phyloP scores from a whole-genome alignment of 30 jellyfish, hydroid and myxozoan species.

The Pseudorhiza aurosa region DNA sequence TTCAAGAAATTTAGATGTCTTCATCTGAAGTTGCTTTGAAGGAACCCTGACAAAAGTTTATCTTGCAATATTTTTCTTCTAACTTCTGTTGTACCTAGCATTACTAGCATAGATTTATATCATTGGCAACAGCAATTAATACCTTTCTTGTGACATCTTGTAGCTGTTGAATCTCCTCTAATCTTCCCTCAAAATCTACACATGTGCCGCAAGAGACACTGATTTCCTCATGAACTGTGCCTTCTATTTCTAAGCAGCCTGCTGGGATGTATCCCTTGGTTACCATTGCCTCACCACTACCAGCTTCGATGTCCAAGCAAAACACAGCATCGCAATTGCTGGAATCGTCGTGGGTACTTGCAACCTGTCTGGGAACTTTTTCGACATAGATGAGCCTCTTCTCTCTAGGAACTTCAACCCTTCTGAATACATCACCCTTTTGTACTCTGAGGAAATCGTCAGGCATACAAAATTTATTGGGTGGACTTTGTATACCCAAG shows the following conservation, averaged over 20 bases:
- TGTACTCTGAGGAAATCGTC: slow-evolving; percentile 46
- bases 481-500: slow-evolving; percentile 33
- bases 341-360: slow-evolving; percentile 2
- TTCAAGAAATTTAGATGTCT: too few relatives aligned
- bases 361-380: slow-evolving; percentile 12
- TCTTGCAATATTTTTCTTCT: too few relatives aligned
- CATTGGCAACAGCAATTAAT: background rate
- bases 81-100: too few relatives aligned
- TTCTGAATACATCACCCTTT: slow-evolving; percentile 59
- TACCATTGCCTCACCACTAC: background rate
- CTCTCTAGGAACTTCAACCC: slow-evolving; percentile 46
- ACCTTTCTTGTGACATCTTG: slow-evolving; percentile 21
- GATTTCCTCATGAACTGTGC: background rate
- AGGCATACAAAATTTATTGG: background rate
- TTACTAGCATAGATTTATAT: too few relatives aligned
- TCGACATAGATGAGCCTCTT: slow-evolving; percentile 64
- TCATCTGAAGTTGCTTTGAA: too few relatives aligned
- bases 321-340: slow-evolving; percentile 49
- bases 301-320: slow-evolving; percentile 21
- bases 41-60: too few relatives aligned
- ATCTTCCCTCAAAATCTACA: slow-evolving; percentile 11
- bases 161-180: background rate
- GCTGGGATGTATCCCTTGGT: slow-evolving; percentile 68
- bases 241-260: slow-evolving; percentile 25
- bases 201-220: background rate